Evolutionary conservation across 2,888 invertebrate species (phyloP), one percentile per base, ranked within the genome.

Genomic region (Allacma fusca): DNA sequence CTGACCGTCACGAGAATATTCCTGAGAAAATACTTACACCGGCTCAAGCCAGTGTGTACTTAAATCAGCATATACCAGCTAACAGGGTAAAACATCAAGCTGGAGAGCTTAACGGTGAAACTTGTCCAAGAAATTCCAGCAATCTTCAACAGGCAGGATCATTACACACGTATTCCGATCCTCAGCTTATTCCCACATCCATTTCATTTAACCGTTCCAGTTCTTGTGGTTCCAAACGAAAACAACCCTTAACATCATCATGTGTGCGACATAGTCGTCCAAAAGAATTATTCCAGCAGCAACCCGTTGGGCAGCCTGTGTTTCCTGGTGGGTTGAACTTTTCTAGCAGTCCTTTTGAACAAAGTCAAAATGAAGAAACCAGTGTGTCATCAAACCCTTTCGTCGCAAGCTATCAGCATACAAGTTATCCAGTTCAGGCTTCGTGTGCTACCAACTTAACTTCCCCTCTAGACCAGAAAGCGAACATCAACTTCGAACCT

Each of bases 21-120:
- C 28, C 50, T 43, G 71, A 71, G 9, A 71, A 71, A 50, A 57
- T 71, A n/a, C n/a, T 71, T 7, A 71, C 71, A 43, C 71, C 71
- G 13, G 71, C 71, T n/a, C 71, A 71, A 57, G 71, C 71, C 19
- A 71, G 44, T 71, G 28, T 57, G 57, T 71, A 71, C 43, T 57
- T 71, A 29, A 71, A 71, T 57, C 71, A 57, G 28, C 71, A 71
- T 29, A 71, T 57, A n/a, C 62, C 62, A 9, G 34, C 34, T 23
- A 62, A 62, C n/a, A 62, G 62, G n/a, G 26, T 62, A n/a, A 62
- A 62, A 24, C 21, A 21, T 23, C 4, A 1, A 9, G 21, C 9
- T 62, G 62, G 34, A 9, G 34, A 62, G 62, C 5, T 62, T 26
- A 62, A n/a, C 23, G 23, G 23, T 57, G 57, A 57, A 57, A 19